phyloP scores from a whole-genome alignment of 1,140 invertebrate genomes.

The Eubasilissa regina region DNA sequence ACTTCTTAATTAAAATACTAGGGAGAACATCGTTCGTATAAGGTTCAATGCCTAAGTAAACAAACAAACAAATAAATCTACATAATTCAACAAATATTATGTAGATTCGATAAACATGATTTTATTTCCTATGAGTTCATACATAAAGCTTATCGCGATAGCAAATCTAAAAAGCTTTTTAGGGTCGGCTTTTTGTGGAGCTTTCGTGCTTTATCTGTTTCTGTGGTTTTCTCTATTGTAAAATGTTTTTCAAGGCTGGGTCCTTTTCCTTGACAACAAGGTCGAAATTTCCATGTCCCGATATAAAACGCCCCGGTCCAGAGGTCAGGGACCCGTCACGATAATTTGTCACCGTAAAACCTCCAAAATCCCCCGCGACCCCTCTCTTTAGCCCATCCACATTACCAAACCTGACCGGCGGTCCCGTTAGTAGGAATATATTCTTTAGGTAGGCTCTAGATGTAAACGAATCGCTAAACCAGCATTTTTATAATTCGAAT shows the following conservation, averaged over 20 bases:
- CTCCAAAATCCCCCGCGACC: too few species aligned
- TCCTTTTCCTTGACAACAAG: slow-evolving; percentile 8
- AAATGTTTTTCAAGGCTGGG: slow-evolving; percentile 7
- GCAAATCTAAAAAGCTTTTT: background rate
- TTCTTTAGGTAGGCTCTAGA: too few species aligned
- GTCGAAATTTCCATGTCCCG: background rate
- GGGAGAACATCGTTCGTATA: too few species aligned
- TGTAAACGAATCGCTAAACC: too few species aligned
- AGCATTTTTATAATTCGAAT: too few species aligned
- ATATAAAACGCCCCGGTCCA: background rate
- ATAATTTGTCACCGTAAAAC: background rate
- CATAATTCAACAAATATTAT: background rate
- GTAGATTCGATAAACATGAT: slow-evolving; percentile 14
- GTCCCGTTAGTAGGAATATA: too few species aligned
- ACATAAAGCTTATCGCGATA: slow-evolving; percentile 6
- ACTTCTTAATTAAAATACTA: too few species aligned
- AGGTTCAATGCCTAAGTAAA: too few species aligned
- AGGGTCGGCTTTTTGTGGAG: slow-evolving; percentile 1
- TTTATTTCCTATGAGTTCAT: background rate
- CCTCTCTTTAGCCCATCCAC: too few species aligned
- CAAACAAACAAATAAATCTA: too few species aligned
- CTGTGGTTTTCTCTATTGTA: background rate
- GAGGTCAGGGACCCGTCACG: background rate
- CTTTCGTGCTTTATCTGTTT: slow-evolving; percentile 18
- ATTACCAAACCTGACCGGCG: too few species aligned